Base-by-base conservation (phyloP, 2,888 invertebrate genomes). In the Cerceris rybyensis region DNA sequence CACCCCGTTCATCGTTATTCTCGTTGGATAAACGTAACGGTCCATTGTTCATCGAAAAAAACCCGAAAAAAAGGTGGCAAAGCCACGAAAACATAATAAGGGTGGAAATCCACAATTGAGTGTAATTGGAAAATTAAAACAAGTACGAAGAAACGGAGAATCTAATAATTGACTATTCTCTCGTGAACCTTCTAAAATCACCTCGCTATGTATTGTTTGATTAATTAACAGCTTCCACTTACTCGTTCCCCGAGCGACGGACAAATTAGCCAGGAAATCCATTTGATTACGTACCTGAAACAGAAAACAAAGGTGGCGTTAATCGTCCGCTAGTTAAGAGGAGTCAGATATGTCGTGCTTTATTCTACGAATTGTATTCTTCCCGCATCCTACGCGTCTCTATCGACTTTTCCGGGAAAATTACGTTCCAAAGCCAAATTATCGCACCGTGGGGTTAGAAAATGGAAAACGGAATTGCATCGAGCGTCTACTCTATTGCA, bases 211-310 rank as follows among this genome's bases (percentile, higher is more conserved):
- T n/a, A 61, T 61, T 46, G 28, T 50, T 55, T 55, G 43, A 70
- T 60, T 72, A 66, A 72, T 78, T 69, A 69, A 78, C 60, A 58
- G 69, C 42, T 13, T 63, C 58, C 65, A 64, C 66, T 70, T 74
- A 80, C 74, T 74, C 78, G 58, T 59, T 6, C 42, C n/a, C 42
- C 61, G 61, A 28, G 57, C 42, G 70, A 70, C 74, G 39, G 9
- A 6, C 46, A 42, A n/a, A 16, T 50, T 41, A 63, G 43, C 41
- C 16, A 14, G 57, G 41, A 63, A 66, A 60, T 67, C 59, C 59
- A 57, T 75, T 68, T 69, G 65, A 70, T 75, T 76, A 83, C 84
- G 60, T 83, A 83, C 83, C 83, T 83, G 83, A 60, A 81, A 84
- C 72, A 77, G 17, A 78, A 79, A 79, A 65, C 66, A 74, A 70